Evolutionary conservation across 2,113 vertebrate species (phyloP).

Genomic region (Trochalopteron elliotii): DNA sequence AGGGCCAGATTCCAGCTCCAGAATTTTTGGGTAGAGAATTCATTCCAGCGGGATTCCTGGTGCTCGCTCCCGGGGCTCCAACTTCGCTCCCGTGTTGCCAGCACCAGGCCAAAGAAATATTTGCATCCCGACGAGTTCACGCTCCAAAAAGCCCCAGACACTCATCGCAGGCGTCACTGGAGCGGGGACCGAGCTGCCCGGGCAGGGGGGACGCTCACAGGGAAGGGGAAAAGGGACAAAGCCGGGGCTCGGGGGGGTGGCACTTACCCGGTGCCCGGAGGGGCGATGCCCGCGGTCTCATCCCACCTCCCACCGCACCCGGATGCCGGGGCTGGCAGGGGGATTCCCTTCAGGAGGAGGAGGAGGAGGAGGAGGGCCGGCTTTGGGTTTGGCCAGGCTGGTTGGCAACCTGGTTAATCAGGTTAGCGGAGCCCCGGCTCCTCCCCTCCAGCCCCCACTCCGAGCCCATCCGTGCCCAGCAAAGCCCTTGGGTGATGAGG

Average conservation of each 20-base stretch:
- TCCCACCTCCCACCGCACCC: not conserved
- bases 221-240: not conserved
- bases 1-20: not conserved
- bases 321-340: not conserved
- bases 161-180: not conserved
- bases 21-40: not conserved
- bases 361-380: not conserved
- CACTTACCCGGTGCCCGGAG: not conserved
- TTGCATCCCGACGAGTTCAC: not conserved
- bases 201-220: not conserved
- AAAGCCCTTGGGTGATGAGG: conserved; percentile 17
- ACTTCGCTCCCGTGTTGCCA: not conserved
- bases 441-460: not conserved
- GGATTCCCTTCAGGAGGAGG: not conserved
- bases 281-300: not conserved
- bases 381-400: not conserved
- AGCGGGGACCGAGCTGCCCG: not conserved
- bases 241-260: not conserved
- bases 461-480: not conserved
- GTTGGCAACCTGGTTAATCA: conserved; percentile 13
- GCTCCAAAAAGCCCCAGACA: not conserved
- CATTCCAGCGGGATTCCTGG: not conserved
- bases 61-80: not conserved
- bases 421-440: not conserved
- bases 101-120: not conserved